Base-by-base conservation (phyloP, 2,888 invertebrate species). In the Ferdinandea cuprea region DNA sequence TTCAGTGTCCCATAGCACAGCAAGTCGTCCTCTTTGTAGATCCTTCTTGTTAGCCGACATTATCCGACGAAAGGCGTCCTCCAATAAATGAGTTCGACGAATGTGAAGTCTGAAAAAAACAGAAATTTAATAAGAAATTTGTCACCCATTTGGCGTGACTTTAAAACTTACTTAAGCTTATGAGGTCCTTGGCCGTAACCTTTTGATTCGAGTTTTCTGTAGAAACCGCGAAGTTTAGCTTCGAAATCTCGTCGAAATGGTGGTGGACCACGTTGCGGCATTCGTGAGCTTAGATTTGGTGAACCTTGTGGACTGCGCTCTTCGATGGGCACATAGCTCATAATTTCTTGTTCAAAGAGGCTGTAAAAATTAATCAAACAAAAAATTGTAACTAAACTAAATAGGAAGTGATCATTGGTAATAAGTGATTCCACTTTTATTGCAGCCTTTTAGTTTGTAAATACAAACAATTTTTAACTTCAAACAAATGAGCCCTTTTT, bases 141-240 rank as follows among this genome's bases (percentile, higher is more conserved):
- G n/a, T n/a, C n/a, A n/a, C n/a, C n/a, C n/a, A n/a, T n/a, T n/a
- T n/a, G n/a, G 44, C 0, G 7, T 11, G 5, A 6, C 6, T 4
- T 32, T 0, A 9, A 93, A 15, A 86, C 88, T 85, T 90, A 98
- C 98, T 98, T 98, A 86, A 99, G 93, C 91, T 99, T 99, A 83
- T 97, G 96, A 9, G 99, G 99, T 5, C 99, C 99, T 91, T 98
- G 98, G 0, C 98, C 99, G 87, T 97, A 98, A 59, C 99, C 98
- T 91, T 98, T 98, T 89, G 96, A 96, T 91, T 99, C 98, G 40
- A 99, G 92, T 91, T 98, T 98, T 85, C 97, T 92, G 90, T 99
- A 98, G 92, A 99, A 99, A 86, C 97, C 97, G 61, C 98, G 92
- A 80, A 99, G 92, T 91, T 99, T 99, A 15, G 97, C 97, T 89